These are phyloP conservation scores for Pteruthius melanotis DNA, from an alignment of 2,113 vertebrate genomes.

Conservation along the genomic window DNA sequence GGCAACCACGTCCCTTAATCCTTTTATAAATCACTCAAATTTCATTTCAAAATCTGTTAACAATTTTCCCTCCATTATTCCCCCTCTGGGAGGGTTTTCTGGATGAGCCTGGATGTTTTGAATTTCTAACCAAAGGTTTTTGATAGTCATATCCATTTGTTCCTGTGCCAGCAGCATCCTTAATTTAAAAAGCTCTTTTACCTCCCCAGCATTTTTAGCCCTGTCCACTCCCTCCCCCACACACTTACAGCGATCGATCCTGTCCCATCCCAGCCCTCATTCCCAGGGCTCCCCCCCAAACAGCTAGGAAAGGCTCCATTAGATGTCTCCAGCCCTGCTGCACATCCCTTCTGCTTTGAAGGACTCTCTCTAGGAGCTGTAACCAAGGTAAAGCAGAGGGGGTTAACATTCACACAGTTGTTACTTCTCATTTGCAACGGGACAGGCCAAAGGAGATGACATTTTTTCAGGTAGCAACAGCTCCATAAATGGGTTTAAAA, in stretches of 20 bases:
- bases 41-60: slow-evolving; percentile 19
- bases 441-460: neutral
- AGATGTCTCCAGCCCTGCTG: neutral
- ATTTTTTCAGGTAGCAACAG: neutral
- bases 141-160: slow-evolving; percentile 13
- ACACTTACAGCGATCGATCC: neutral
- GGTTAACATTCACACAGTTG: neutral
- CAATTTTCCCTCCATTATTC: neutral
- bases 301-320: neutral
- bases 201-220: neutral
- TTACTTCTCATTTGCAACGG: fast-evolving
- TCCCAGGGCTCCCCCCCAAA: neutral
- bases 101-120: neutral
- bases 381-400: neutral
- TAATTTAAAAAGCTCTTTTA: neutral
- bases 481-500: neutral
- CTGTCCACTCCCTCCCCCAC: neutral
- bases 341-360: neutral
- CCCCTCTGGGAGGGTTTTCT: neutral
- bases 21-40: neutral
- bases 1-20: neutral
- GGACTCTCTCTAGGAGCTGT: neutral
- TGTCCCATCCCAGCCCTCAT: neutral
- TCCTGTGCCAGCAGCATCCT: neutral
- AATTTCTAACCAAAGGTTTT: slow-evolving; percentile 14